Evolutionary conservation across 2,797 vertebrate genomes (phyloP).

Genomic region (Syngnathus rostellatus): DNA sequence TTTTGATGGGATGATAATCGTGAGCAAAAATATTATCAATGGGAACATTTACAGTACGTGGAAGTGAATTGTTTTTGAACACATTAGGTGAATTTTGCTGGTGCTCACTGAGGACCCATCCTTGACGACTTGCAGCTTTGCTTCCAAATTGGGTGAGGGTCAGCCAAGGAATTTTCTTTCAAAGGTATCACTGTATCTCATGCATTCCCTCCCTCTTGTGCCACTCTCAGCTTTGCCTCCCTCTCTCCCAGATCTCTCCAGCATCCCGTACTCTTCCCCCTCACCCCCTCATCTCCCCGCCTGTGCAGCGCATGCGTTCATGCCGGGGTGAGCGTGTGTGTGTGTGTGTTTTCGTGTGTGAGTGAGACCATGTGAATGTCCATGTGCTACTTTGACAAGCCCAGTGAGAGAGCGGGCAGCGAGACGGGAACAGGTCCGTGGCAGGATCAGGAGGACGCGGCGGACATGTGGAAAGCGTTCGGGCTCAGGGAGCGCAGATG

Average conservation of each 20-base stretch:
- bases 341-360: conserved; percentile 17
- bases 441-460: conserved; percentile 23
- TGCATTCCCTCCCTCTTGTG: background rate
- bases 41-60: too few relatives aligned
- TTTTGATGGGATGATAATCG: too few relatives aligned
- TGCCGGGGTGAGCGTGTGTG: background rate
- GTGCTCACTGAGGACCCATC: too few relatives aligned
- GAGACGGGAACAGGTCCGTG: conserved; percentile 10
- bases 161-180: background rate
- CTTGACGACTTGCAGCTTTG: too few relatives aligned
- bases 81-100: too few relatives aligned
- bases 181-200: background rate
- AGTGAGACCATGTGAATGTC: conserved; percentile 45
- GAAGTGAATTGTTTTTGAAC: too few relatives aligned
- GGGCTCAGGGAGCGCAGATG: conserved; percentile 54
- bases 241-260: conserved; percentile 37
- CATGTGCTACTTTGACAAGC: conserved; percentile 40
- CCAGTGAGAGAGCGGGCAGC: conserved; percentile 30
- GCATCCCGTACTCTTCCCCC: conserved; percentile 47
- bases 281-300: conserved; percentile 37
- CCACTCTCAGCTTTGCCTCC: conserved; percentile 15
- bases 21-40: too few relatives aligned
- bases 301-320: conserved; percentile 25
- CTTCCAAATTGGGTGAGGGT: background rate
- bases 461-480: conserved; percentile 55